Evolutionary conservation across 2,888 invertebrate species (phyloP).

Genomic region (Tetragonula carbonaria): DNA sequence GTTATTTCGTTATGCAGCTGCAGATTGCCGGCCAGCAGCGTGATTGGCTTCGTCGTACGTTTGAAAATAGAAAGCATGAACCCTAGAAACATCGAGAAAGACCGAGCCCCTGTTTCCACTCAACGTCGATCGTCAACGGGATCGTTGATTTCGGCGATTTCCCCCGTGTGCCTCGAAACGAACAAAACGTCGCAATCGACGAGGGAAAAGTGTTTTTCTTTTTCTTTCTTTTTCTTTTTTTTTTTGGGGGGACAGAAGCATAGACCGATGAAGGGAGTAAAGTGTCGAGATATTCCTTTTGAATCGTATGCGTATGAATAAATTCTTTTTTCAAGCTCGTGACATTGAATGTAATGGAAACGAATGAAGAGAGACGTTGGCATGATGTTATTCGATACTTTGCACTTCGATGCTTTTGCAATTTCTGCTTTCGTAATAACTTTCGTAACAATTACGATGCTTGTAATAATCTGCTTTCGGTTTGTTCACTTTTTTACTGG

Average conservation of each 20-base stretch:
- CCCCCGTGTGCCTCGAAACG: neutral
- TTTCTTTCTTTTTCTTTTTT: neutral
- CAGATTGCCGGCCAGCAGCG: conserved; percentile 35
- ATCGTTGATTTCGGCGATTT: conserved; percentile 29
- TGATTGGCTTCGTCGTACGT: conserved; percentile 50
- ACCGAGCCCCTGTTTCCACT: neutral
- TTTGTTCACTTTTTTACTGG: neutral
- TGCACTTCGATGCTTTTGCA: too few relatives aligned
- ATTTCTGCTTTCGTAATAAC: too few relatives aligned
- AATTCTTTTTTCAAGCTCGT: neutral
- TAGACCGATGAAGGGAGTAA: neutral
- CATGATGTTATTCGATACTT: neutral
- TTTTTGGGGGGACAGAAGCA: neutral
- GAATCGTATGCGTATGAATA: neutral
- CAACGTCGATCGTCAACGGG: conserved; percentile 37
- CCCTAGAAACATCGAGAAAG: conserved; percentile 48
- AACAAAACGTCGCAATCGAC: neutral
- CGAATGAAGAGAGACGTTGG: neutral
- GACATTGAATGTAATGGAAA: neutral
- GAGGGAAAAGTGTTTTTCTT: neutral
- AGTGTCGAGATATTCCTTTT: neutral
- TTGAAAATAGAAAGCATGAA: conserved; percentile 29
- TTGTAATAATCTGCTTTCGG: too few relatives aligned
- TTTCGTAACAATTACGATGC: too few relatives aligned
- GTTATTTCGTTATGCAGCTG: conserved; percentile 58